These are phyloP conservation scores for Dryomyza anilis DNA, from an alignment of 2,888 invertebrate genomes.

Conservation along the genomic window DNA sequence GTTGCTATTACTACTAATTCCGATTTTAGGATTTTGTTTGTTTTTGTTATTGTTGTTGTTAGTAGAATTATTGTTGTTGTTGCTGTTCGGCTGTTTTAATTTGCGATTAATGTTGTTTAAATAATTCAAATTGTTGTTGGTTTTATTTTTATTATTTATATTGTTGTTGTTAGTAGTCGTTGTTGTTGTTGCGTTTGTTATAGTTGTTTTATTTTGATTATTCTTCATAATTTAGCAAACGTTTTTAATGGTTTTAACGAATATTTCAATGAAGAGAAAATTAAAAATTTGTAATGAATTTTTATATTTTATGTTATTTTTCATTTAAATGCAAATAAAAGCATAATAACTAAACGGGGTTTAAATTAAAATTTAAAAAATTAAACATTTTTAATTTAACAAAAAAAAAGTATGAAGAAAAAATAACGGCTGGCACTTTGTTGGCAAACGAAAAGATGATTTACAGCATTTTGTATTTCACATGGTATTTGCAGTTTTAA, in stretches of 20 bases:
- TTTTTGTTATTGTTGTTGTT: conserved; percentile 32
- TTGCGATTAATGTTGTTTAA: conserved; percentile 6
- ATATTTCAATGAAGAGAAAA: conserved; percentile 6
- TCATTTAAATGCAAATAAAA: no score
- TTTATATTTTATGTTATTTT: no score
- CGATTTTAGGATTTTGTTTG: no score
- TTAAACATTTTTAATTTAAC: background rate
- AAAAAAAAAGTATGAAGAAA: no score
- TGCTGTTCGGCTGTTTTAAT: conserved; percentile 29
- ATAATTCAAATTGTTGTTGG: conserved; percentile 29
- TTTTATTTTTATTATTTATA: conserved; percentile 35
- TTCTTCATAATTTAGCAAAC: conserved; percentile 52
- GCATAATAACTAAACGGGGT: background rate
- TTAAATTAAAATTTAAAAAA: conserved; percentile 3
- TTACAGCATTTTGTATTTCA: background rate
- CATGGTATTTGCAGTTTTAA: no score
- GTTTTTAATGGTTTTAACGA: background rate
- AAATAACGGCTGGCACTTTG: background rate
- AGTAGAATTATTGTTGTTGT: conserved; percentile 33
- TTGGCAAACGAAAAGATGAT: background rate
- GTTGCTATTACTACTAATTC: conserved; percentile 29
- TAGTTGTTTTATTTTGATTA: conserved; percentile 48
- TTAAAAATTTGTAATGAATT: conserved; percentile 5
- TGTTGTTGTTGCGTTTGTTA: conserved; percentile 32
- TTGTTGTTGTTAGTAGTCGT: conserved; percentile 37